These are phyloP conservation scores for Drosophila biarmipes DNA, from an alignment of 1,140 invertebrate genomes.

Conservation along the genomic window DNA sequence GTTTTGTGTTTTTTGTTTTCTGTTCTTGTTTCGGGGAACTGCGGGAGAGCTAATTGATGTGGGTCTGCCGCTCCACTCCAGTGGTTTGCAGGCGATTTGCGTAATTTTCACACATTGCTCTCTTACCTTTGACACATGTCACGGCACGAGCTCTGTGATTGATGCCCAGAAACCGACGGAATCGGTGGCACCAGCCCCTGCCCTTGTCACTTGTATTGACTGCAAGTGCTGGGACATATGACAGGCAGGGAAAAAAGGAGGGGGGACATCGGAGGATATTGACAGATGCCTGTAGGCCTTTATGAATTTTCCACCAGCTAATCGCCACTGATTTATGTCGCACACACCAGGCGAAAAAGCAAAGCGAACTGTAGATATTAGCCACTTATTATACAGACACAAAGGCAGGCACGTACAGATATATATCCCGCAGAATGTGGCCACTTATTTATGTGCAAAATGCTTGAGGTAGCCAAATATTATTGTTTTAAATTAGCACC, in stretches of 20 bases:
- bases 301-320: conserved; percentile 31
- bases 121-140: conserved; percentile 79
- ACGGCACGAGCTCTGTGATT: conserved; percentile 52
- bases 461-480: conserved; percentile 49
- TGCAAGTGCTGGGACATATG: conserved; percentile 38
- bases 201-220: conserved; percentile 55
- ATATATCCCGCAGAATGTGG: background rate
- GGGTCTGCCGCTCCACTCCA: conserved; percentile 25
- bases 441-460: conserved; percentile 42
- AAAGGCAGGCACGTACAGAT: background rate
- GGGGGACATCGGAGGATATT: background rate
- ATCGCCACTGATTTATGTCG: conserved; percentile 42
- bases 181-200: conserved; percentile 8
- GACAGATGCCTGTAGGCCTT: conserved; percentile 28
- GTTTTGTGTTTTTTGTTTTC: background rate
- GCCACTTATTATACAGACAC: conserved; percentile 17
- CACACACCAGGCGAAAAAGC: conserved; percentile 3
- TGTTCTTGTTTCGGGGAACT: background rate
- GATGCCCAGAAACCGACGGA: conserved; percentile 46
- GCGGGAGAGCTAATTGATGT: conserved; percentile 75
- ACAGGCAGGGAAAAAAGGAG: conserved; percentile 7
- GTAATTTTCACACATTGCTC: conserved; percentile 67
- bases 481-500: conserved; percentile 80
- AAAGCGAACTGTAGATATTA: conserved; percentile 1
- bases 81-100: conserved; percentile 47